These are phyloP conservation scores for Brachyptera risi DNA, from an alignment of 2,888 invertebrate genomes.

Conservation along the genomic window DNA sequence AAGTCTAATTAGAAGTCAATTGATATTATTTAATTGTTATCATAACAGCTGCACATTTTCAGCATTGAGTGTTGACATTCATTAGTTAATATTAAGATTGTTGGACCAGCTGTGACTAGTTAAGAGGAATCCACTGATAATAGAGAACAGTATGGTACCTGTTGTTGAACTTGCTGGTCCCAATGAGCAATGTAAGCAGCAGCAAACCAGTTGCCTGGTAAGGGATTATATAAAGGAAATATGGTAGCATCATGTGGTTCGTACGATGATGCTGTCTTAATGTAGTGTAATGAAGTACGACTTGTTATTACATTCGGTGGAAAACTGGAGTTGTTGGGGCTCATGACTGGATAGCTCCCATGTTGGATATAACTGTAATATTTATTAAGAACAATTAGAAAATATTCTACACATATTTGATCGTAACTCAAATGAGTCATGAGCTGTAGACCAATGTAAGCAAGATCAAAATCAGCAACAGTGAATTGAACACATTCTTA, in stretches of 20 bases:
- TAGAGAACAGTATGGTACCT: too few species aligned
- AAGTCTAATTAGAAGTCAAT: too few species aligned
- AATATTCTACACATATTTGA: background rate
- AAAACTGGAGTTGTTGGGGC: conserved; percentile 49
- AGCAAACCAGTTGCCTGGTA: conserved; percentile 50
- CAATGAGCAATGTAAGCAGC: conserved; percentile 48
- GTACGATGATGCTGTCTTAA: conserved; percentile 40
- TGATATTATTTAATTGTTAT: too few species aligned
- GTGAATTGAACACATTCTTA: too few species aligned
- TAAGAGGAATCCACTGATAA: too few species aligned
- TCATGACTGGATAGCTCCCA: conserved; percentile 54
- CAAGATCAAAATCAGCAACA: too few species aligned
- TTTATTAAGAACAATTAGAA: background rate
- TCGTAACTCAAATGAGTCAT: too few species aligned
- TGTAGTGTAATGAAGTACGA: conserved; percentile 41
- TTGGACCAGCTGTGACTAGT: too few species aligned
- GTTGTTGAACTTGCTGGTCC: conserved; percentile 48
- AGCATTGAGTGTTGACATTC: too few species aligned
- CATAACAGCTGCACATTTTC: too few species aligned
- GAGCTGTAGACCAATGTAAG: too few species aligned
- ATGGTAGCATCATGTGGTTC: conserved; percentile 45
- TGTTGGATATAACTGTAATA: conserved; percentile 49
- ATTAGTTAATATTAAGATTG: too few species aligned
- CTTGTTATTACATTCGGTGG: conserved; percentile 44
- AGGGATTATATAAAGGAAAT: conserved; percentile 47